A percentile compares a stretch with the other conserved stretches of the same genome.
These are phyloP conservation scores for Ostrea edulis DNA, from an alignment of 1,140 invertebrate species.

Conservation along the genomic window DNA sequence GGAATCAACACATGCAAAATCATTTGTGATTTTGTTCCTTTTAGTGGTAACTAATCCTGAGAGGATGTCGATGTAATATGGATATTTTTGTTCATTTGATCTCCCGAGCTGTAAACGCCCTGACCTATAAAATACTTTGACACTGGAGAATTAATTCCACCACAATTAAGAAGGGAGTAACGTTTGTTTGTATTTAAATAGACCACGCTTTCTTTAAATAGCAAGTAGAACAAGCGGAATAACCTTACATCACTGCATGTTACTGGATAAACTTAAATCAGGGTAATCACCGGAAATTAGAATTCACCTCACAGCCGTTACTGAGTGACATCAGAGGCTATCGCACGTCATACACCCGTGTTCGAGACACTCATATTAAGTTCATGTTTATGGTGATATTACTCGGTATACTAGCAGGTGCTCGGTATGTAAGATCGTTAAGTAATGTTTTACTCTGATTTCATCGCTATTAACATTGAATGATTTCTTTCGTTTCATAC, in stretches of 20 bases:
- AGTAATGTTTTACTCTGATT: too few species aligned
- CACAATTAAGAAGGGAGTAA: not conserved
- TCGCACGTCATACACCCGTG: not conserved
- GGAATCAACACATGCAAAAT: not conserved
- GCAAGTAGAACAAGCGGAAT: not conserved
- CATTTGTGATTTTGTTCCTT: not conserved
- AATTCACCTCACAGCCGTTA: conserved; percentile 10
- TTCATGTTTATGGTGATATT: not conserved
- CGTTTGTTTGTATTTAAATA: not conserved
- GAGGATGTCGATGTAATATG: not conserved
- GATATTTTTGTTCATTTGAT: not conserved
- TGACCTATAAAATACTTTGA: conserved; percentile 11
- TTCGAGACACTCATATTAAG: not conserved
- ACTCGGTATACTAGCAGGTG: not conserved
- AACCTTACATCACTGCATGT: not conserved
- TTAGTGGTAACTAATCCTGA: not conserved
- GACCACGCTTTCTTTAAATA: conserved; percentile 1
- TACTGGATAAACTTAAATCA: not conserved
- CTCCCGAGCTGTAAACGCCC: not conserved
- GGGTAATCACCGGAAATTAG: conserved; percentile 1
- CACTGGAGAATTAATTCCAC: not conserved
- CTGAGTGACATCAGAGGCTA: conserved; percentile 9
- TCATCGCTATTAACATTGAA: too few species aligned
- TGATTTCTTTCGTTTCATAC: too few species aligned
- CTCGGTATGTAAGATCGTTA: not conserved